These are phyloP conservation scores for Microhierax caerulescens DNA, from an alignment of 2,797 vertebrate species.

Conservation along the genomic window DNA sequence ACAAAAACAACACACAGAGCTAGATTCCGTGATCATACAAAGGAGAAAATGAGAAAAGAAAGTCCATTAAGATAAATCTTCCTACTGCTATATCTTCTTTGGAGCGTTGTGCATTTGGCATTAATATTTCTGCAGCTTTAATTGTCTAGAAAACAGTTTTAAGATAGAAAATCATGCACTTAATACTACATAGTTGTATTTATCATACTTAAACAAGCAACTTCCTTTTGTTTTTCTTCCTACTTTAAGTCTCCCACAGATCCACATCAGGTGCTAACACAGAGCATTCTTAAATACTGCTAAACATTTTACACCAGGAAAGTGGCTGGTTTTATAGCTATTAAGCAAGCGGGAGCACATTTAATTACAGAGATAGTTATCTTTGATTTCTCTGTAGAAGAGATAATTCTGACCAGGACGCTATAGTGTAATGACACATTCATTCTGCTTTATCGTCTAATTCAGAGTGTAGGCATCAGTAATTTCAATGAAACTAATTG, in stretches of 20 bases:
- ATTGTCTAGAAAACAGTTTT: not conserved
- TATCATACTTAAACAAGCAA: not conserved
- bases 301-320: not conserved
- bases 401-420: not conserved
- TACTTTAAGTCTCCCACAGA: not conserved
- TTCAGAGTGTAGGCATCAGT: not conserved
- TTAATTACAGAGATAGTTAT: conserved; percentile 27
- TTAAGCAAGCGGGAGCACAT: not conserved
- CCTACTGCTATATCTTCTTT: not conserved
- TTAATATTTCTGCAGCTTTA: not conserved
- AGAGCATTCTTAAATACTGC: not conserved
- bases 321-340: not conserved
- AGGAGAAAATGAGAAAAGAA: not conserved
- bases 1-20: not conserved
- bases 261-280: not conserved
- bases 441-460: not conserved
- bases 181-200: not conserved
- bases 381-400: not conserved
- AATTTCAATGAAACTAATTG: not conserved
- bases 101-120: not conserved
- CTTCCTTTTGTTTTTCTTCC: not conserved
- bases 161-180: not conserved
- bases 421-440: not conserved
- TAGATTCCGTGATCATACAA: not conserved
- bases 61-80: not conserved